Conservation (phyloP, 2,888 invertebrate genomes). For the Epinotia nisella region DNA sequence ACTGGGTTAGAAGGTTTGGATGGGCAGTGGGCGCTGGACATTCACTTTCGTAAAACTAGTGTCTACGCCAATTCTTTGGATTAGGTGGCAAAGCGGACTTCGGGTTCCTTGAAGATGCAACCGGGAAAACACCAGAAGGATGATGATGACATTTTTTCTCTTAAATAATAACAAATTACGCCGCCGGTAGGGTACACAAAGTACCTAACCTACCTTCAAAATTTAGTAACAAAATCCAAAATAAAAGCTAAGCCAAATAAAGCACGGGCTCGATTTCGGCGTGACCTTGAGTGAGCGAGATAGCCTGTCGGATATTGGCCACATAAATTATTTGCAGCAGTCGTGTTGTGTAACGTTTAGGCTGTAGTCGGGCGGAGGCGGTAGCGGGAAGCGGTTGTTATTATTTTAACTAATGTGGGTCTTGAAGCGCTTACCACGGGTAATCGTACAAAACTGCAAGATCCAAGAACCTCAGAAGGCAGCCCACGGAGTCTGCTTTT, state of each 20-base stretch:
- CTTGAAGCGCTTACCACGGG: too few relatives aligned
- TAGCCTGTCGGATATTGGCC: conserved; percentile 57
- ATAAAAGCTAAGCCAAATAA: background rate
- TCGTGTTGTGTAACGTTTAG: conserved; percentile 41
- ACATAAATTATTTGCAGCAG: conserved; percentile 60
- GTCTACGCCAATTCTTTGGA: too few relatives aligned
- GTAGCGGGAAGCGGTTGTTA: background rate
- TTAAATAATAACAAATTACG: background rate
- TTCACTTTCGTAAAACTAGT: too few relatives aligned
- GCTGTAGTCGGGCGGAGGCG: background rate
- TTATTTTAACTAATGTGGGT: background rate
- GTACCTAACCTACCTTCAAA: background rate
- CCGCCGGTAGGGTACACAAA: background rate
- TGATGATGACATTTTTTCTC: too few relatives aligned
- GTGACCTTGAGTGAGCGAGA: conserved; percentile 33
- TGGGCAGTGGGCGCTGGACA: too few relatives aligned
- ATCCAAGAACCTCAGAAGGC: too few relatives aligned
- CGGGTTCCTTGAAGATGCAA: too few relatives aligned
- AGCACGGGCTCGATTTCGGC: background rate
- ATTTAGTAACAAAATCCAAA: background rate
- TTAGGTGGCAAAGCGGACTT: too few relatives aligned
- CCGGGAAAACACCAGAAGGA: too few relatives aligned
- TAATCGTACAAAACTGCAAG: too few relatives aligned
- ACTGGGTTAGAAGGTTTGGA: too few relatives aligned
- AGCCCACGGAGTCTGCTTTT: too few relatives aligned